A percentile compares a stretch with the other conserved stretches of the same genome.
phyloP scores from a whole-genome alignment of 1,140 invertebrate species.

The Macrocentrus cingulum region DNA sequence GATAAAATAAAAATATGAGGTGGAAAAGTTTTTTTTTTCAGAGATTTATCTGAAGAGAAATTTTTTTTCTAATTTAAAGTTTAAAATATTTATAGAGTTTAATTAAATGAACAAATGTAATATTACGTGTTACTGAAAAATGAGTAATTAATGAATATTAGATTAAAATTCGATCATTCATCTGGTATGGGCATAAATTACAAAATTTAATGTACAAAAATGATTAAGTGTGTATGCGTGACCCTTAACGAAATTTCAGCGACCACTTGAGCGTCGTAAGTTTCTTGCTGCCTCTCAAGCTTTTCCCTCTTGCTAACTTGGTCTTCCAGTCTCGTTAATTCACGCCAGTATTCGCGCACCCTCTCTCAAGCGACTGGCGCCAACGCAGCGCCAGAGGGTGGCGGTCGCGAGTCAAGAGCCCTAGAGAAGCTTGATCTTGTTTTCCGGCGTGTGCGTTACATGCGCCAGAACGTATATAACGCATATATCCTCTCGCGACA shows the following conservation, averaged over 20 bases:
- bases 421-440: conserved; percentile 18
- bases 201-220: neutral
- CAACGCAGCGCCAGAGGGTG: conserved; percentile 13
- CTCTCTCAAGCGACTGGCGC: conserved; percentile 13
- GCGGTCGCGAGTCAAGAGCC: conserved; percentile 18
- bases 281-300: neutral
- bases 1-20: too few relatives aligned
- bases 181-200: too few relatives aligned
- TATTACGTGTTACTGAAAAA: too few relatives aligned
- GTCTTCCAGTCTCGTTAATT: conserved; percentile 27
- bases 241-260: neutral
- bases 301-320: neutral
- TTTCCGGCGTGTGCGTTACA: conserved; percentile 10
- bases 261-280: neutral
- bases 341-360: conserved; percentile 15
- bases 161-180: too few relatives aligned
- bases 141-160: too few relatives aligned
- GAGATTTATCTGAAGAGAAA: too few relatives aligned
- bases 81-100: too few relatives aligned
- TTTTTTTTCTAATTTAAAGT: too few relatives aligned
- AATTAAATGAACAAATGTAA: too few relatives aligned
- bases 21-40: too few relatives aligned
- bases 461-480: neutral
- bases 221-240: neutral
- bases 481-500: neutral